These are phyloP conservation scores for Sisor rabdophorus DNA, from an alignment of 2,113 vertebrate species.

Conservation along the genomic window DNA sequence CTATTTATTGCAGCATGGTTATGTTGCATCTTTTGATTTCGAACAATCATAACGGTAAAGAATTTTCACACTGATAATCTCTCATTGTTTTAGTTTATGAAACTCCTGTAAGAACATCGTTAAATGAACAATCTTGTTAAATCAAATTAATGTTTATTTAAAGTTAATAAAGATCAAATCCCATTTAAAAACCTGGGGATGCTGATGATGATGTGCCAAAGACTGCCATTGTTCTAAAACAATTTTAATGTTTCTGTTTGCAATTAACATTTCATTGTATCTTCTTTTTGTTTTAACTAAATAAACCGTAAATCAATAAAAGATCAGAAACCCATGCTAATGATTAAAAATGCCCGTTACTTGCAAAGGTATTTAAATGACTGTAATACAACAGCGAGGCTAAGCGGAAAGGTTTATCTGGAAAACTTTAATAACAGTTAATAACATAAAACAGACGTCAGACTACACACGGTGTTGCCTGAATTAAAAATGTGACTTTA, in stretches of 20 bases:
- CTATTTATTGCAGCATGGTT: slow-evolving; percentile 65
- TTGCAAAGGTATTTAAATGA: slow-evolving; percentile 51
- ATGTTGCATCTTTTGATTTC: slow-evolving; percentile 43
- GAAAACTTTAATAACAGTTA: no score
- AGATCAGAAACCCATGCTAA: slow-evolving; percentile 23
- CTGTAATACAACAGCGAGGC: slow-evolving; percentile 41
- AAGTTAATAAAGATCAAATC: not conserved
- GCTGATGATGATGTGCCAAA: slow-evolving; percentile 20
- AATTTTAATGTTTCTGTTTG: slow-evolving; percentile 49
- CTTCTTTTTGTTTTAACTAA: slow-evolving; percentile 8
- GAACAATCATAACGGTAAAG: slow-evolving; percentile 34
- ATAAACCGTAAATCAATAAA: slow-evolving; percentile 51
- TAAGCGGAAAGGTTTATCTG: no score
- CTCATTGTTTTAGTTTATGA: slow-evolving; percentile 29
- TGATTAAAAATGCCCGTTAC: slow-evolving; percentile 29
- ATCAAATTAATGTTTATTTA: slow-evolving; percentile 33
- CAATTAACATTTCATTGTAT: slow-evolving; percentile 31
- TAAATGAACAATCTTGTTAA: slow-evolving; percentile 22
- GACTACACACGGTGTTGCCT: not conserved
- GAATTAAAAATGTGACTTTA: not conserved
- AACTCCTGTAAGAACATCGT: slow-evolving; percentile 21
- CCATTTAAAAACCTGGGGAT: slow-evolving; percentile 15
- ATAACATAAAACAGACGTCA: not conserved
- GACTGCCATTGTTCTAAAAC: slow-evolving; percentile 37
- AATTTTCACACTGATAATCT: not conserved